These are phyloP conservation scores for Agrochola macilenta DNA, from an alignment of 2,888 invertebrate genomes.

Conservation along the genomic window DNA sequence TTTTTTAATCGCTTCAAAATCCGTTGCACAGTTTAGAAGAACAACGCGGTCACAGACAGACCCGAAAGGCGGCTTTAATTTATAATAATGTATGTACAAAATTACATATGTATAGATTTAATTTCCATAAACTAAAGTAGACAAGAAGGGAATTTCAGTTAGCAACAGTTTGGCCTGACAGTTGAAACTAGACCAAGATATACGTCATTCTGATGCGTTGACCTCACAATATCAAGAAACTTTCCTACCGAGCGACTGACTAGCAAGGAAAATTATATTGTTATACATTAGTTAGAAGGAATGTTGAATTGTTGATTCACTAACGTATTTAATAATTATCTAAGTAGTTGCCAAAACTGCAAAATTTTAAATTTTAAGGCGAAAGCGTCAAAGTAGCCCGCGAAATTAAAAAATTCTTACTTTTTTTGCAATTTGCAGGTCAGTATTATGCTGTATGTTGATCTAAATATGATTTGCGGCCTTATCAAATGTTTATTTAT, in stretches of 20 bases:
- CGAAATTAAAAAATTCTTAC: too few relatives aligned
- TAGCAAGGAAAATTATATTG: slow-evolving; percentile 37
- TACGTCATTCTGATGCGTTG: slow-evolving; percentile 67
- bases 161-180: not conserved
- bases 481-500: too few relatives aligned
- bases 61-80: not conserved
- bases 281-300: not conserved
- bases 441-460: too few relatives aligned
- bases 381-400: too few relatives aligned
- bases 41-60: not conserved
- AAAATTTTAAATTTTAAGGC: too few relatives aligned
- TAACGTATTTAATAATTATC: too few relatives aligned
- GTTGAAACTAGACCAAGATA: slow-evolving; percentile 23
- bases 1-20: too few relatives aligned
- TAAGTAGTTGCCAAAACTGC: too few relatives aligned
- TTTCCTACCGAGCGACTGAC: slow-evolving; percentile 65
- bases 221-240: slow-evolving; percentile 68
- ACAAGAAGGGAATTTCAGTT: not conserved
- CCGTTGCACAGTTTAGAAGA: too few relatives aligned
- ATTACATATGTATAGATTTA: not conserved
- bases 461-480: too few relatives aligned
- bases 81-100: not conserved
- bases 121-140: not conserved
- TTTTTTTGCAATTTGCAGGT: too few relatives aligned
- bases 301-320: not conserved